Base-by-base conservation (phyloP, 2,888 invertebrate species). In the Scelioninae gen. 2 region DNA sequence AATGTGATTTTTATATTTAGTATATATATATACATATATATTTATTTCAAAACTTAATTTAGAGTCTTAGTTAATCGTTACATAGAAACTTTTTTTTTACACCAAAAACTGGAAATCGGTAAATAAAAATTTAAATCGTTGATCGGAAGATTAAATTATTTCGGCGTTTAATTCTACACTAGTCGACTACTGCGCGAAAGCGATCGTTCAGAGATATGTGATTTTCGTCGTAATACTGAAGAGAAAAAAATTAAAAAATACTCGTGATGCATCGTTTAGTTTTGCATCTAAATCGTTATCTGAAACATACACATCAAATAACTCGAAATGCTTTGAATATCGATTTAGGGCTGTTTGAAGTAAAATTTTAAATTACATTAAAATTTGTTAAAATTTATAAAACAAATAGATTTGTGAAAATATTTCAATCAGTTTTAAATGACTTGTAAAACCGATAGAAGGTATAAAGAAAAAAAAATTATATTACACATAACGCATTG, bases 91-190 rank as follows among this genome's bases (percentile, higher is more conserved):
- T 9, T 31, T 31, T 9, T 31, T 31, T 31, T 31, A 9, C 2
- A 31, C 7, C 5, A 22, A 31, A 9, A 7, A 31, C 18, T 18
- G 10, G 16, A 15, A 39, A 5, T 19, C 15, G 41, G 18, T n/a
- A 60, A 25, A 60, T 48, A 60, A 48, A 60, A 25, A 35, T 15
- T 2, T 2, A 22, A 9, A 25, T 16, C 7, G 19, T n/a, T 19
- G 61, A 61, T 41, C 41, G 3, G n/a, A 39, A 41, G 63, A 63
- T 63, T 63, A 63, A 50, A 41, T 43, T 16, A 63, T 52, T 63
- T 48, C 28, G 33, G 13, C 11, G 25, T 33, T 60, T 46, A 46
- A 58, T 13, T n/a, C 45, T 18, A n/a, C 13, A 10, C 31, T 43
- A 63, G 11, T 18, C 43, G 52, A 52, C 63, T 50, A 63, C 63